Evolutionary conservation across 2,888 invertebrate species (phyloP).

Genomic region (Archips crataeganus): DNA sequence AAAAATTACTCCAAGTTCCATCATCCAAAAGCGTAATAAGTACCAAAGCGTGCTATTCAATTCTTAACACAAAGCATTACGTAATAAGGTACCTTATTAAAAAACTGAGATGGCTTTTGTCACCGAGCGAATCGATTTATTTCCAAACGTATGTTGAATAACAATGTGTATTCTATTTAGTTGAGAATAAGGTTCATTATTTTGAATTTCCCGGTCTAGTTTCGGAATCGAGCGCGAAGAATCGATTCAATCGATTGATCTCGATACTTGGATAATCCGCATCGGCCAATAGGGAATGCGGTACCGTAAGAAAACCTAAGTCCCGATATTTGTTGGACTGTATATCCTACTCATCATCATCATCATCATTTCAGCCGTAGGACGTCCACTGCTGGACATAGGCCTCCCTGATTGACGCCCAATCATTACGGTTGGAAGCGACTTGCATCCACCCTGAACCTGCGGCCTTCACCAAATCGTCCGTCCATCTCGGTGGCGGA

Average conservation of each 20-base stretch:
- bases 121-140: background rate
- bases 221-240: conserved; percentile 8
- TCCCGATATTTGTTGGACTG: too few species aligned
- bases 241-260: conserved; percentile 20
- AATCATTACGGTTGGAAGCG: too few species aligned
- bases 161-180: background rate
- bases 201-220: background rate
- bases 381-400: too few species aligned
- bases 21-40: background rate
- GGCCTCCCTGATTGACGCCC: too few species aligned
- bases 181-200: background rate
- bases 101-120: background rate
- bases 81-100: background rate
- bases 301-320: too few species aligned
- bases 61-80: background rate
- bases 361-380: too few species aligned
- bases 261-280: conserved; percentile 9
- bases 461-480: too few species aligned
- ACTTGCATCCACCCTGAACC: too few species aligned
- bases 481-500: too few species aligned
- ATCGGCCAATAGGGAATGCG: conserved; percentile 2
- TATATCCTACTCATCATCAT: too few species aligned
- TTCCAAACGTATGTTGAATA: background rate
- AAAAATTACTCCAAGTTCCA: background rate
- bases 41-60: background rate